A percentile compares a stretch with the other conserved stretches of the same genome.
phyloP scores from a whole-genome alignment of 2,888 invertebrate genomes.

The Leptinotarsa peninsularis region DNA sequence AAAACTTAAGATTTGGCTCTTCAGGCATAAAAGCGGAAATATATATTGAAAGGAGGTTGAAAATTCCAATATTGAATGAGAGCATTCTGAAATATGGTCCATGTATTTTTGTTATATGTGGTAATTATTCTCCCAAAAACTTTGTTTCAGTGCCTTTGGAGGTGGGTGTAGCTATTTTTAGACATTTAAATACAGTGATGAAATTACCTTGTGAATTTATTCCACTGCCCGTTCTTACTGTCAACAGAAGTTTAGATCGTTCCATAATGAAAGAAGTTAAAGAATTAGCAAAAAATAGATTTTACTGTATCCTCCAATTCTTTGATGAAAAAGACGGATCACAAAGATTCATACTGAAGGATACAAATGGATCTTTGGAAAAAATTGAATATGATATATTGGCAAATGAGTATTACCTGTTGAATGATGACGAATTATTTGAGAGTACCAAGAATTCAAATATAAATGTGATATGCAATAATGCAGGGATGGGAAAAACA shows the following conservation, averaged over 20 bases:
- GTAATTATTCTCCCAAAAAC: not conserved
- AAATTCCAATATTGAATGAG: not conserved
- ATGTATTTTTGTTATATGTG: not conserved
- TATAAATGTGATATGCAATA: slow-evolving; percentile 36
- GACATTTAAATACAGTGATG: not conserved
- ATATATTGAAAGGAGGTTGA: slow-evolving; percentile 2
- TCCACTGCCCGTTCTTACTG: not conserved
- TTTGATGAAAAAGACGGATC: not conserved
- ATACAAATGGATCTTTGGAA: not conserved
- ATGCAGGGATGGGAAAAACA: slow-evolving; percentile 37
- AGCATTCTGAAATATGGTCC: not conserved
- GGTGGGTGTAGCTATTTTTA: not conserved
- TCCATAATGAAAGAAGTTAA: not conserved
- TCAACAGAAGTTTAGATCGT: not conserved
- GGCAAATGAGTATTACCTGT: not conserved
- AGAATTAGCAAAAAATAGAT: not conserved
- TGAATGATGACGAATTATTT: slow-evolving; percentile 3
- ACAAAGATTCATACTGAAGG: not conserved
- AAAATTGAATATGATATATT: not conserved
- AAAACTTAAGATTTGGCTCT: not conserved
- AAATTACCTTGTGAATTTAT: not conserved
- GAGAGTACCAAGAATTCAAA: slow-evolving; percentile 1
- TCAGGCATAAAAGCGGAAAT: not conserved
- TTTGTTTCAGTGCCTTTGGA: not conserved
- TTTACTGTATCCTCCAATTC: not conserved